These are phyloP conservation scores for Sorex maritimensis DNA, from an alignment of 2,797 vertebrate species.

Conservation along the genomic window DNA sequence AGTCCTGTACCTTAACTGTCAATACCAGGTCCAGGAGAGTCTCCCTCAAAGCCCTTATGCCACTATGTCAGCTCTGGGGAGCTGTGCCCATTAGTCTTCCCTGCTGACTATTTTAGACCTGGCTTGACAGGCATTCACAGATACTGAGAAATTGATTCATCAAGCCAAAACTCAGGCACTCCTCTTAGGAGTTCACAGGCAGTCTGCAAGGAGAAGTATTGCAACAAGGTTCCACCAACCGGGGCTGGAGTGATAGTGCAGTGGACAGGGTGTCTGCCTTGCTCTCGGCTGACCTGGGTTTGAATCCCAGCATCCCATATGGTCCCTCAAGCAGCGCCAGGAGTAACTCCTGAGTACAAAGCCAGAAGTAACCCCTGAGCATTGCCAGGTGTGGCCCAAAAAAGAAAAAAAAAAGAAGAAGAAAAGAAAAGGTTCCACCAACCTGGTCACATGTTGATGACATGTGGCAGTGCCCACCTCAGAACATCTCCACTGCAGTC, in stretches of 20 bases:
- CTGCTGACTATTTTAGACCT: not conserved
- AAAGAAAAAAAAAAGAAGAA: too few relatives aligned
- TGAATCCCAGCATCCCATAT: too few relatives aligned
- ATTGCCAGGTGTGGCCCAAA: too few relatives aligned
- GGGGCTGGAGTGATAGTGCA: too few relatives aligned
- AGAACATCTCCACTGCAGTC: not conserved
- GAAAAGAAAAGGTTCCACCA: not conserved
- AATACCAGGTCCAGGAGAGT: not conserved
- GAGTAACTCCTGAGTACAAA: too few relatives aligned
- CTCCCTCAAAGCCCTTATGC: not conserved
- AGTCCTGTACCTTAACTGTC: not conserved
- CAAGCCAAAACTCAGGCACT: not conserved
- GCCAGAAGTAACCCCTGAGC: too few relatives aligned
- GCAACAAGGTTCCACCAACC: not conserved
- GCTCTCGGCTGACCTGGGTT: too few relatives aligned
- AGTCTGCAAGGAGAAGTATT: not conserved
- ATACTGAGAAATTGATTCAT: not conserved
- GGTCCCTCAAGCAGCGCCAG: too few relatives aligned
- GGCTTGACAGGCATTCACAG: not conserved
- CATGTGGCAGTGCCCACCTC: not conserved
- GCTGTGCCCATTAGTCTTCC: not conserved
- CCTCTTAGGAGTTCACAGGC: not conserved
- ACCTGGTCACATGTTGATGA: not conserved
- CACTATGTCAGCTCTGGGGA: not conserved
- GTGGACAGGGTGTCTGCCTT: too few relatives aligned